Evolutionary conservation across 2,888 invertebrate genomes (phyloP).

Genomic region (Nomada fucata): DNA sequence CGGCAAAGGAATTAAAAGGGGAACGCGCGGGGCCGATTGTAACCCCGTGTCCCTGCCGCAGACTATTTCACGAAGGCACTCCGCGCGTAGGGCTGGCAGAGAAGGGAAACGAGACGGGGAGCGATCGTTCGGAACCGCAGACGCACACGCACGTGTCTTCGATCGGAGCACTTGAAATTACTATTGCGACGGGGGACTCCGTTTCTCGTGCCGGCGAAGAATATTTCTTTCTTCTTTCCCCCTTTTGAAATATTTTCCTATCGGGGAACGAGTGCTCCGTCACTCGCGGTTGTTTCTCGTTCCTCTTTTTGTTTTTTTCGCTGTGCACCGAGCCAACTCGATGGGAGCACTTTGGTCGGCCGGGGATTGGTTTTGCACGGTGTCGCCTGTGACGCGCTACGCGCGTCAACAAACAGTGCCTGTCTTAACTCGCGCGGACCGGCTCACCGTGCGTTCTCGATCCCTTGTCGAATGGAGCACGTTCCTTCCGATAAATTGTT

Average conservation of each 20-base stretch:
- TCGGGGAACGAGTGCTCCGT: neutral
- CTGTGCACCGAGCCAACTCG: neutral
- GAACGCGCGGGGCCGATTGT: constrained; percentile 18
- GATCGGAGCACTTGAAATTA: constrained; percentile 29
- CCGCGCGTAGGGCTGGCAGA: neutral
- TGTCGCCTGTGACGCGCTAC: neutral
- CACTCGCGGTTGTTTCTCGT: constrained; percentile 7
- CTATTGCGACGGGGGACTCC: constrained; percentile 17
- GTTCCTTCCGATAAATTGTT: neutral
- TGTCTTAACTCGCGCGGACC: neutral
- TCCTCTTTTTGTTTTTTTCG: neutral
- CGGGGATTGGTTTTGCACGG: neutral
- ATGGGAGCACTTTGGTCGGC: neutral
- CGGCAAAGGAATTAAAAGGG: constrained; percentile 21
- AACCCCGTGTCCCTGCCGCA: constrained; percentile 25
- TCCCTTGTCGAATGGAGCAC: neutral
- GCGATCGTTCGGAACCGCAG: constrained; percentile 14
- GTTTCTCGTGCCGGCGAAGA: neutral
- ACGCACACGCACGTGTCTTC: constrained; percentile 30
- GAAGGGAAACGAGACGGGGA: neutral
- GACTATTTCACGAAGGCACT: constrained; percentile 34
- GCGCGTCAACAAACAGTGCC: neutral
- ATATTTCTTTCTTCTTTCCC: constrained; percentile 9
- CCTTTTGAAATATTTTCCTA: too few species aligned
- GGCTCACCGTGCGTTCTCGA: neutral